Percentiles rank a stretch among this genome's conserved stretches.
phyloP scores from a whole-genome alignment of 2,797 vertebrate genomes.

The Eospalax fontanierii region DNA sequence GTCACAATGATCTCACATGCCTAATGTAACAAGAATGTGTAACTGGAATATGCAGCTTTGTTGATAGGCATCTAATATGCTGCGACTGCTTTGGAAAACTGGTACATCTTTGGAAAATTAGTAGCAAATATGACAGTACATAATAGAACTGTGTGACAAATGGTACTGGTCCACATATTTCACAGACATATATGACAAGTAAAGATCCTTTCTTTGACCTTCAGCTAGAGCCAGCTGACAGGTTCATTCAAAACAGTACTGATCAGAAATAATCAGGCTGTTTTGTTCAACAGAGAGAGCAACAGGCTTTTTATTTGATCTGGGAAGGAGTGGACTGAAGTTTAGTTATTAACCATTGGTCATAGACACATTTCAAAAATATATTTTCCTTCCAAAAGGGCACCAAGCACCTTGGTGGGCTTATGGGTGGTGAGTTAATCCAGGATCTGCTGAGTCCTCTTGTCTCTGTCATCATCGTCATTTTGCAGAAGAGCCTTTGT shows the following conservation, averaged over 20 bases:
- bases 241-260: background rate
- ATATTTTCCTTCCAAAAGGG: too few relatives aligned
- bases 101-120: background rate
- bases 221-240: background rate
- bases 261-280: background rate
- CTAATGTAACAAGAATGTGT: background rate
- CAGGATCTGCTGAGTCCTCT: too few relatives aligned
- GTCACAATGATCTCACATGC: background rate
- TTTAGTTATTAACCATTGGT: too few relatives aligned
- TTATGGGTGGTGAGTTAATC: too few relatives aligned
- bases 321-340: too few relatives aligned
- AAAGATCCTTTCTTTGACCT: background rate
- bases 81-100: background rate
- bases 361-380: too few relatives aligned
- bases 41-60: too few relatives aligned
- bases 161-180: background rate
- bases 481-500: too few relatives aligned
- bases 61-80: background rate
- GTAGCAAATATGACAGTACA: background rate
- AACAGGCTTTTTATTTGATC: background rate
- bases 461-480: too few relatives aligned
- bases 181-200: background rate
- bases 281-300: background rate
- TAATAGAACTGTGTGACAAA: background rate
- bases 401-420: too few relatives aligned